Conservation (phyloP, 2,797 vertebrate genomes). For the Parauchenoglanis punctatus region DNA sequence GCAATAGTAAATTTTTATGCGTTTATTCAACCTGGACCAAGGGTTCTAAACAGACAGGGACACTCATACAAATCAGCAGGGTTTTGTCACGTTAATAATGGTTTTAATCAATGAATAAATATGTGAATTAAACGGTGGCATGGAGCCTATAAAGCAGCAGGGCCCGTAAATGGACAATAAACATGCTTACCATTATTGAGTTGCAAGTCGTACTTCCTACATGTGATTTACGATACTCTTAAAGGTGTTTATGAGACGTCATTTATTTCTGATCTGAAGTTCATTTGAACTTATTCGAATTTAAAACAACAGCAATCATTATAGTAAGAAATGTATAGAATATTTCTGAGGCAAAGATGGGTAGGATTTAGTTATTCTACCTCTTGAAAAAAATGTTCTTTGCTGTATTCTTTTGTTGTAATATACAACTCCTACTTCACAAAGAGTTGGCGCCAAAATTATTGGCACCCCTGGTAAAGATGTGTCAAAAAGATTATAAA, state of each 20-base stretch:
- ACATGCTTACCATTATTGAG: conserved; percentile 93
- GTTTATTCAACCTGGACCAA: conserved; percentile 93
- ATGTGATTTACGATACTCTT: conserved; percentile 62
- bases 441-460: neutral
- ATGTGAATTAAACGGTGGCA: conserved; percentile 85
- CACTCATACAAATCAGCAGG: conserved; percentile 91
- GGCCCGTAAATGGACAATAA: conserved; percentile 88
- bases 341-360: neutral
- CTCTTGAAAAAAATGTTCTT: neutral
- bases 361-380: neutral
- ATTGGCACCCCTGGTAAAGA: neutral
- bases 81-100: conserved; percentile 94
- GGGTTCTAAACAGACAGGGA: conserved; percentile 86
- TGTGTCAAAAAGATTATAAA: neutral
- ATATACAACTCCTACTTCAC: neutral
- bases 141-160: conserved; percentile 84
- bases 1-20: conserved; percentile 98
- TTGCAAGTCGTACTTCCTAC: conserved; percentile 83
- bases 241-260: conserved; percentile 64
- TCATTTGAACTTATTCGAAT: conserved; percentile 45
- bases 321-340: neutral
- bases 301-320: neutral
- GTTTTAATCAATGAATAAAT: conserved; percentile 98
- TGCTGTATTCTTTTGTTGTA: neutral
- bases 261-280: conserved; percentile 61